phyloP scores from a whole-genome alignment of 2,113 vertebrate genomes.

The Melozone crissalis region DNA sequence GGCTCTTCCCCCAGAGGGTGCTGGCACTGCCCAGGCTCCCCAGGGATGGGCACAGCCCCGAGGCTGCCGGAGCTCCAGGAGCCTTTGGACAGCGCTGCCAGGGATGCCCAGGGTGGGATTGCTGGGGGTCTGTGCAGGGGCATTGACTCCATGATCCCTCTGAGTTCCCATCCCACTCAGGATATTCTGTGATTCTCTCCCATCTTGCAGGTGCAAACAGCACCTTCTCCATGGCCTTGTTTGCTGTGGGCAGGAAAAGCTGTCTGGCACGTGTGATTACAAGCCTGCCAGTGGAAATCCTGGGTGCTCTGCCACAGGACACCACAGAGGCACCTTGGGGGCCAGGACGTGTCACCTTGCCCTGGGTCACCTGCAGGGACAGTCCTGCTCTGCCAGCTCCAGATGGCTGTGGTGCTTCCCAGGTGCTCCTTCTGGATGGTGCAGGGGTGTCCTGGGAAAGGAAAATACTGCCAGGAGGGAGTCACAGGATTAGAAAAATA shows the following conservation, averaged over 20 bases:
- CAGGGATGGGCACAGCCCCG: fast-evolving
- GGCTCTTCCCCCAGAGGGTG: background rate
- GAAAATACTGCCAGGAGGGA: background rate
- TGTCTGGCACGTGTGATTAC: fast-evolving
- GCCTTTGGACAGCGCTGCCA: fast-evolving
- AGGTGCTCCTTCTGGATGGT: background rate
- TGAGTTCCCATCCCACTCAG: background rate
- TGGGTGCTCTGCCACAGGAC: background rate
- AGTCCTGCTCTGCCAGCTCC: background rate
- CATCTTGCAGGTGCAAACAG: background rate
- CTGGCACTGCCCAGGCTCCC: background rate
- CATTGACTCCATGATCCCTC: too few species aligned
- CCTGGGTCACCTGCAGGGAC: background rate
- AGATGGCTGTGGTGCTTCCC: background rate
- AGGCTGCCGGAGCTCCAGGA: background rate
- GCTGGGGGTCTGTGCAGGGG: background rate
- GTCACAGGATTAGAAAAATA: background rate
- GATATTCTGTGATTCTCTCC: background rate
- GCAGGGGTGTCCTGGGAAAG: background rate
- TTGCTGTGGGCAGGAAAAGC: background rate
- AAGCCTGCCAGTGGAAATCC: background rate
- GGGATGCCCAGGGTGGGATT: background rate
- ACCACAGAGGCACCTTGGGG: background rate
- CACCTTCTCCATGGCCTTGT: background rate
- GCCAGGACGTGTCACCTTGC: fast-evolving